phyloP scores from a whole-genome alignment of 1,140 invertebrate genomes.

The Ceratina calcarata region DNA sequence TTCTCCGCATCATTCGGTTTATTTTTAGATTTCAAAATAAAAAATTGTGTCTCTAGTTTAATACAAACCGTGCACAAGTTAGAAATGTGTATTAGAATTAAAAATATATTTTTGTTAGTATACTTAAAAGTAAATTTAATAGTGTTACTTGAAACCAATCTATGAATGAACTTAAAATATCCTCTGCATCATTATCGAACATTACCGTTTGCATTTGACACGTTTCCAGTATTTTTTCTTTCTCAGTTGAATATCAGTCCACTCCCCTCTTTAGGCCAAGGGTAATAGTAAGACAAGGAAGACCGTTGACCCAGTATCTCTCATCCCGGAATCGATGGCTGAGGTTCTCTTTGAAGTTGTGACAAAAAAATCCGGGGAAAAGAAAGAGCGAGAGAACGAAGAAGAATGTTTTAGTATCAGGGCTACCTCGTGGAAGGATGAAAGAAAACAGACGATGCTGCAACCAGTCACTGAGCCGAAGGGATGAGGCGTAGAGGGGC shows the following conservation, averaged over 20 bases:
- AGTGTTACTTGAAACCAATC: too few species aligned
- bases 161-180: background rate
- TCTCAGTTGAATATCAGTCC: conserved; percentile 12
- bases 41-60: too few species aligned
- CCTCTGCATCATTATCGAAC: background rate
- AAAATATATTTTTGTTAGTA: too few species aligned
- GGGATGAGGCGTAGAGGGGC: background rate
- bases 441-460: conserved; percentile 36
- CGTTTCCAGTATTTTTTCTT: background rate
- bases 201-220: conserved; percentile 9
- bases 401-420: conserved; percentile 9
- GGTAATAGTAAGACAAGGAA: conserved; percentile 18
- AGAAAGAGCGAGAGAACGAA: background rate
- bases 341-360: conserved; percentile 3
- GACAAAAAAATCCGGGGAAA: background rate
- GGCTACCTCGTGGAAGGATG: background rate
- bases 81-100: too few species aligned
- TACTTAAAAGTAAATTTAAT: too few species aligned
- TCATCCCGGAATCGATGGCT: conserved; percentile 26
- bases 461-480: background rate
- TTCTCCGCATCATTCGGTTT: too few species aligned
- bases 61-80: too few species aligned
- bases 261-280: background rate
- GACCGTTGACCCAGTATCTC: conserved; percentile 42
- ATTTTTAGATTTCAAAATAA: too few species aligned